These are phyloP conservation scores for Phodopus roborovskii DNA, from an alignment of 2,113 vertebrate species.

Conservation along the genomic window DNA sequence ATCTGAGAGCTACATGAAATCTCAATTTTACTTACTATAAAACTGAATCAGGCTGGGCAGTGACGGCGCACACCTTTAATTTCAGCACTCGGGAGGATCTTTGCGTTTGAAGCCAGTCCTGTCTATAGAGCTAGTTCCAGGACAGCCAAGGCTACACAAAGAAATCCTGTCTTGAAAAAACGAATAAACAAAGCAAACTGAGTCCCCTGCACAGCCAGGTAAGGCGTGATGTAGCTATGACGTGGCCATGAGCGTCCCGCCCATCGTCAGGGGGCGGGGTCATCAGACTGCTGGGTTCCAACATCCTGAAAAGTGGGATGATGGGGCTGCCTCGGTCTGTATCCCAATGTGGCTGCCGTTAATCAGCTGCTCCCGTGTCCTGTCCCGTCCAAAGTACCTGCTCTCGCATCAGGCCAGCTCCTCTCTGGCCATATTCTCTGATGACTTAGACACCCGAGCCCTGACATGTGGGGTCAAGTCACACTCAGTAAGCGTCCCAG, in stretches of 20 bases:
- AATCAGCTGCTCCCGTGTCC: background rate
- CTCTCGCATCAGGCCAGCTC: background rate
- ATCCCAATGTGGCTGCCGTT: background rate
- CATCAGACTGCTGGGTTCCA: too few species aligned
- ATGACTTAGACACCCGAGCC: background rate
- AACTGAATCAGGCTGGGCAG: background rate
- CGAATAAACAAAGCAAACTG: too few species aligned
- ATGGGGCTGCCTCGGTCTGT: background rate
- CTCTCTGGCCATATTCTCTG: background rate
- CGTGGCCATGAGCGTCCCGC: too few species aligned
- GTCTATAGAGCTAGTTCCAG: background rate
- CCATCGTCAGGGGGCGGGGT: too few species aligned
- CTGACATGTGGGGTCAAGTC: background rate
- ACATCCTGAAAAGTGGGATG: background rate
- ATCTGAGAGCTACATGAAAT: background rate
- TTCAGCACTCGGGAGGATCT: too few species aligned
- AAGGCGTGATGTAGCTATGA: too few species aligned
- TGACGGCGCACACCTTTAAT: too few species aligned
- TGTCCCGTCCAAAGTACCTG: background rate
- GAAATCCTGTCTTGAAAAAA: too few species aligned
- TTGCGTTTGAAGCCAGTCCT: too few species aligned
- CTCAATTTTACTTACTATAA: background rate
- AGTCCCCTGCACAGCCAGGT: too few species aligned
- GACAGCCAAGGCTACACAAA: background rate
- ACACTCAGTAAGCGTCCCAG: background rate